phyloP scores from a whole-genome alignment of 2,797 vertebrate genomes.

The Mormyrops attenuatus region DNA sequence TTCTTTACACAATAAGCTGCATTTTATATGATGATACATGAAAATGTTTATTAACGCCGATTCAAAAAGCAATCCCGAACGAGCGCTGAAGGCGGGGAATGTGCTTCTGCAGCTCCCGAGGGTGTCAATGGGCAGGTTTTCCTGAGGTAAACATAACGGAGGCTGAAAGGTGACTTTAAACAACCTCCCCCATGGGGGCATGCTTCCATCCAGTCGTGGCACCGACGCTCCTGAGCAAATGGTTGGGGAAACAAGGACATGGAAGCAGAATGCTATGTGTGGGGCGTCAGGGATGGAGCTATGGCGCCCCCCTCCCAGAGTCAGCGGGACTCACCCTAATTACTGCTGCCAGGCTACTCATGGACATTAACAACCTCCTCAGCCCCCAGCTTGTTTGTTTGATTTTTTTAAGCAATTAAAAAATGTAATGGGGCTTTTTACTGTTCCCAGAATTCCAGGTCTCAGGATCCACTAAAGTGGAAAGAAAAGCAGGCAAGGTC shows the following conservation, averaged over 20 bases:
- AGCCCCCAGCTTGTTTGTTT: not conserved
- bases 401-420: not conserved
- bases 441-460: not conserved
- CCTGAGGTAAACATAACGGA: not conserved
- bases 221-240: not conserved
- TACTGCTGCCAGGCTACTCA: not conserved
- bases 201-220: not conserved
- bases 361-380: not conserved
- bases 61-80: not conserved
- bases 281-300: not conserved
- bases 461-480: not conserved
- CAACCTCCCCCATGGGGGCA: not conserved
- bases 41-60: constrained; percentile 1
- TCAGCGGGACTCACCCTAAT: not conserved
- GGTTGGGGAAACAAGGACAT: not conserved
- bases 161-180: not conserved
- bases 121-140: not conserved
- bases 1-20: not conserved
- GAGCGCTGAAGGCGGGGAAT: not conserved
- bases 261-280: not conserved
- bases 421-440: not conserved
- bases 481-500: not conserved
- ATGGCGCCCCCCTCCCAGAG: not conserved
- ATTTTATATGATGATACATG: not conserved
- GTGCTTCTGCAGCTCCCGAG: not conserved